Percentiles rank a stretch among this genome's conserved stretches.
phyloP scores from a whole-genome alignment of 92 coral and sea anemone species.

The Porites rus region DNA sequence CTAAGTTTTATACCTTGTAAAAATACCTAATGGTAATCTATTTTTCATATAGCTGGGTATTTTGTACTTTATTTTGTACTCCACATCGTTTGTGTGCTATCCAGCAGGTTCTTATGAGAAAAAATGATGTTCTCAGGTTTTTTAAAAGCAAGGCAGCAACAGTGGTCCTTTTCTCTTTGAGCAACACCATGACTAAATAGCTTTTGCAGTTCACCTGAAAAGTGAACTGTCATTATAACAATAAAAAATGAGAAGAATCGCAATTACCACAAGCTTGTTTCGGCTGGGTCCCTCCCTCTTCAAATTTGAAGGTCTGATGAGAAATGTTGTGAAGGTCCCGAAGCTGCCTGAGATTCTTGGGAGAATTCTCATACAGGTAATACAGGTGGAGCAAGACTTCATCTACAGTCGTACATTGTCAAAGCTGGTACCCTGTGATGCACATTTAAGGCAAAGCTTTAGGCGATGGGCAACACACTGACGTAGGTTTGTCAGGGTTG shows the following conservation, averaged over 20 bases:
- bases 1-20: no score
- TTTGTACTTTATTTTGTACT: conserved; percentile 12
- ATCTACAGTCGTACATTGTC: no score
- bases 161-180: not conserved
- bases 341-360: no score
- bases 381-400: no score
- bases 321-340: conserved; percentile 64
- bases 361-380: conserved; percentile 11
- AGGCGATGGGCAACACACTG: no score
- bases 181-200: not conserved
- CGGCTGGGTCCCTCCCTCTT: conserved; percentile 72
- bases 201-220: conserved; percentile 6
- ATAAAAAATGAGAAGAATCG: not conserved
- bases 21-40: no score
- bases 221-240: not conserved
- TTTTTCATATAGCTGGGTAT: no score
- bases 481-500: no score
- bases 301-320: conserved; percentile 71
- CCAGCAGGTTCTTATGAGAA: conserved; percentile 73
- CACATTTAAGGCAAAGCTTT: no score
- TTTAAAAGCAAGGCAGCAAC: not conserved
- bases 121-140: not conserved
- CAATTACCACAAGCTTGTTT: conserved; percentile 74
- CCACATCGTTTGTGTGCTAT: conserved; percentile 73
- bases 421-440: no score